These are phyloP conservation scores for Notodonta dromedarius DNA, from an alignment of 2,888 invertebrate species.

Conservation along the genomic window DNA sequence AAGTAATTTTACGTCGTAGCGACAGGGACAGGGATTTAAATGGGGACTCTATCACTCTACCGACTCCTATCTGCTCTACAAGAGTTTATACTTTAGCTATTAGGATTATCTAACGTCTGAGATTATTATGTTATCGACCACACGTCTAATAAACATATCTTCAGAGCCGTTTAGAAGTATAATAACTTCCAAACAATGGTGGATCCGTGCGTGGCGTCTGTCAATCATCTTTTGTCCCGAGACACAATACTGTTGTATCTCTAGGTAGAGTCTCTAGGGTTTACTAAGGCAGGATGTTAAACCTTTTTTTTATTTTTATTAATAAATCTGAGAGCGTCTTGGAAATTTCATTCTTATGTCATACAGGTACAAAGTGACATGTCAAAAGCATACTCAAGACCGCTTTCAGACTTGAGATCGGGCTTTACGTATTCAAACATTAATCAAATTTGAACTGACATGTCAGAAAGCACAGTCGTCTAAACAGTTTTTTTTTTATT, in stretches of 20 bases:
- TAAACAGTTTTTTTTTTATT: too few relatives aligned
- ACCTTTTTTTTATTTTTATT: too few relatives aligned
- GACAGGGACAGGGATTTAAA: background rate
- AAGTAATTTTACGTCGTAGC: background rate
- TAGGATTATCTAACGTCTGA: background rate
- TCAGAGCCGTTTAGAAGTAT: conserved; percentile 25
- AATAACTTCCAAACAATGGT: conserved; percentile 41
- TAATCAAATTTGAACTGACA: too few relatives aligned
- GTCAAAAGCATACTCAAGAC: too few relatives aligned
- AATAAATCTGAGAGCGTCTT: too few relatives aligned
- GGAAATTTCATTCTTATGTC: too few relatives aligned
- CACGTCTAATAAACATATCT: conserved; percentile 22
- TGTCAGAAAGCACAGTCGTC: too few relatives aligned
- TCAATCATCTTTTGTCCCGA: conserved; percentile 38
- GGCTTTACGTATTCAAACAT: too few relatives aligned
- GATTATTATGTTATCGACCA: background rate
- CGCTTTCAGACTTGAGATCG: too few relatives aligned
- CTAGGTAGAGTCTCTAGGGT: background rate
- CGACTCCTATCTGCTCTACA: background rate
- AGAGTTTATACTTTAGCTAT: background rate
- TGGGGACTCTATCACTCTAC: background rate
- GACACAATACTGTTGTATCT: conserved; percentile 31
- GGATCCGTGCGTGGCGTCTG: conserved; percentile 27
- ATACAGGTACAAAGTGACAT: too few relatives aligned
- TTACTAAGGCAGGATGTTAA: conserved; percentile 4